Base-by-base conservation (phyloP, 2,797 vertebrate genomes). In the Phalloptychus januarius region DNA sequence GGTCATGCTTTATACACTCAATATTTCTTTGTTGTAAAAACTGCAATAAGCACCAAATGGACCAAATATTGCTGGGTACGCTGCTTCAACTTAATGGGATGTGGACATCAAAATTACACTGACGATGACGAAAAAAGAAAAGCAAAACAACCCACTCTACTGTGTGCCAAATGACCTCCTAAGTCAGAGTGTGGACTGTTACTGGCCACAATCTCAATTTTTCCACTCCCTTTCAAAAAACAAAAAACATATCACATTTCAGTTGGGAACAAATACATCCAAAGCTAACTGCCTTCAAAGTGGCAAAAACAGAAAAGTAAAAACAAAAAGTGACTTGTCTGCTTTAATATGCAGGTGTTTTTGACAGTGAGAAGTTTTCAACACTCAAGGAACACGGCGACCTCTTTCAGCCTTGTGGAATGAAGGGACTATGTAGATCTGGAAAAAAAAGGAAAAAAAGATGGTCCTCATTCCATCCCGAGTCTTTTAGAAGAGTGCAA, bases 401-500 rank as follows among this genome's bases (percentile, higher is more conserved):
- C 96, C 95, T 97, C 96, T 95, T 96, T 96, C 95, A 96, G 96
- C 95, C 90, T 95, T 94, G 96, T 96, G 97, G 97, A 98, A 98
- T 97, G 97, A 98, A 97, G 96, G 96, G 97, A 97, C 96, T 96
- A 96, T 95, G 96, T 96, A 92, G 91, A 96, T 96, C 95, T 96
- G 96, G 95, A 91, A 93, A 50, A 61, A 61, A 23, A 74, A 38
- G 45, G 1, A 31, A 58, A 54, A 31, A 58, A 94, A 92, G 95
- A 96, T 94, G 96, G 96, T 97, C 97, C 97, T 96, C 94, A 96
- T 97, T 97, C 96, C 96, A 96, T 96, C 96, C 96, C 95, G 93
- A 96, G 96, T 97, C 96, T 97, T 97, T 97, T 96, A 96, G 96
- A 96, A 96, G 96, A 97, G 97, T 97, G 97, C 97, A 97, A 97